Base-by-base conservation (phyloP, 1,140 invertebrate species). In the Acromyrmex echinatior region DNA sequence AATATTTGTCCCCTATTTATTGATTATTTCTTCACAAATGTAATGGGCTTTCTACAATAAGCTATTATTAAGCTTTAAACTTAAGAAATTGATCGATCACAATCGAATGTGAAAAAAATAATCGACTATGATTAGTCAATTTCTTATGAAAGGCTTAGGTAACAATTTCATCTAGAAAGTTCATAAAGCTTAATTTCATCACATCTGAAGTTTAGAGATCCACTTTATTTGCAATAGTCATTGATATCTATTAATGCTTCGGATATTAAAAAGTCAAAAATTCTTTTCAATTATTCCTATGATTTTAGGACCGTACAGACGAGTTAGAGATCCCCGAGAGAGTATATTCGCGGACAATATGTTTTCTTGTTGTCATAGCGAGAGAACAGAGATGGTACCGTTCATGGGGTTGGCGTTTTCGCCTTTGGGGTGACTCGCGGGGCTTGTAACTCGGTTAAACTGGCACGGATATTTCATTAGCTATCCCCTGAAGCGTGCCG, bases 401-500 rank as follows among this genome's bases (percentile, higher is more conserved):
- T 7, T 53, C 74, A n/a, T 81, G 62, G 94, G 92, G 93, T 92
- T 87, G 90, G 73, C 77, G 82, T 71, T 88, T 87, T 73, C 78
- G 89, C 49, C 87, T 92, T 90, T 92, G 88, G 91, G 93, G 92
- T 93, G 90, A 87, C 90, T 90, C 87, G 74, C 84, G 90, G 91
- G 91, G 92, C 92, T 94, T 94, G 93, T 95, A 95, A 95, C 94
- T 95, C 93, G 94, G 94, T 95, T 95, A 95, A 95, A 95, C 89
- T 92, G 93, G 93, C 94, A 94, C 93, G 93, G 95, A 95, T 95
- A 95, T 95, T 95, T 95, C 95, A 95, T 95, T 95, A 95, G 94
- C 94, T 91, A 82, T 91, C 92, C 92, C 88, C 90, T 71, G 86
- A 88, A 93, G 90, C 85, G 86, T 79, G 60, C 58, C 90, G 82